phyloP scores from a whole-genome alignment of 2,797 vertebrate genomes.

The Geotrypetes seraphini region DNA sequence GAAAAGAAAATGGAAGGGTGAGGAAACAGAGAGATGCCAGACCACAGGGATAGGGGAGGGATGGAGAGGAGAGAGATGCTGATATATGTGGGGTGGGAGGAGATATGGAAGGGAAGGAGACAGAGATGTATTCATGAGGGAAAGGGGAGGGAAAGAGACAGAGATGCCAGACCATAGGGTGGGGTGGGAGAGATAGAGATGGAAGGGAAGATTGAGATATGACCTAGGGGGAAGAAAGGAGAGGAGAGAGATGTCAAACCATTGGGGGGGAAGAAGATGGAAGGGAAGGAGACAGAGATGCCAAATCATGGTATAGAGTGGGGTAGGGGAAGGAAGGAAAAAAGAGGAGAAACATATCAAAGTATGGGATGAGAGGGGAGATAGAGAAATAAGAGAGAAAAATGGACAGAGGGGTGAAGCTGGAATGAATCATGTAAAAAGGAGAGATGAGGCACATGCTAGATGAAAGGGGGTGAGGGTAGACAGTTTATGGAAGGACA shows the following conservation, averaged over 20 bases:
- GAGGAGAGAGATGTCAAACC: slow-evolving; percentile 1
- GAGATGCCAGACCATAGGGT: too few species aligned
- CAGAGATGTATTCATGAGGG: not conserved
- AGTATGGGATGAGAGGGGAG: not conserved
- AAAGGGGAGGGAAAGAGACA: not conserved
- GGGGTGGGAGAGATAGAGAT: too few species aligned
- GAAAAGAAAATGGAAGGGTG: not conserved
- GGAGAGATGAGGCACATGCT: not conserved
- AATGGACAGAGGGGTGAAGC: not conserved
- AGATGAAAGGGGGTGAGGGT: not conserved
- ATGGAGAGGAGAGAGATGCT: not conserved
- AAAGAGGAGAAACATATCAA: not conserved
- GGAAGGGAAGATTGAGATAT: too few species aligned
- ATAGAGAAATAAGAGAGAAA: not conserved
- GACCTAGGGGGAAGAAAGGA: too few species aligned
- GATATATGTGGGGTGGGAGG: not conserved
- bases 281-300: not conserved
- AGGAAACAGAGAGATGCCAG: not conserved
- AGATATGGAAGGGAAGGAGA: not conserved
- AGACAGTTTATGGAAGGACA: not conserved
- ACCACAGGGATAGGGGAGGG: not conserved
- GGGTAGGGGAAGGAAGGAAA: not conserved
- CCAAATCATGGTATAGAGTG: not conserved
- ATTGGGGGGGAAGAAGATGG: not conserved
- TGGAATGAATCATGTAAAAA: too few species aligned